These are phyloP conservation scores for Todiramphus saurophagus DNA, from an alignment of 2,113 vertebrate genomes.

Conservation along the genomic window DNA sequence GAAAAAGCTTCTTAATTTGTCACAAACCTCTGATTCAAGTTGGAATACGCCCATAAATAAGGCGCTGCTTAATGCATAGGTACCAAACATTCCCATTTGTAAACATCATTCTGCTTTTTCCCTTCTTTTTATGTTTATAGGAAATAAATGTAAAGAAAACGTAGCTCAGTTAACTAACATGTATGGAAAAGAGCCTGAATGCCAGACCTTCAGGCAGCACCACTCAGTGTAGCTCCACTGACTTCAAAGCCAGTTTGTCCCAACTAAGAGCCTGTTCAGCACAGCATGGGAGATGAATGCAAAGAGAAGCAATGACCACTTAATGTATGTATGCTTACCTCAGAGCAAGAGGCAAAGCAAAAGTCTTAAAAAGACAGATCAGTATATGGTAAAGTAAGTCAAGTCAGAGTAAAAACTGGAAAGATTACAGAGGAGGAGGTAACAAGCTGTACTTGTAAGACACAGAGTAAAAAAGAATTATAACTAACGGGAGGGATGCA, in stretches of 20 bases:
- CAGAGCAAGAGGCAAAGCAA: background rate
- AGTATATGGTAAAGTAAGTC: background rate
- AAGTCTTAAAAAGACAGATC: background rate
- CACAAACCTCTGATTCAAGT: background rate
- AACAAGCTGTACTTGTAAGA: background rate
- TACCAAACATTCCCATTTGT: background rate
- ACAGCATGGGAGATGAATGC: background rate
- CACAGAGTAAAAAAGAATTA: slow-evolving; percentile 1
- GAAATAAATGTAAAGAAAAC: background rate
- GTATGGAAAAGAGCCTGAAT: background rate
- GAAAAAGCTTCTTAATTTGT: background rate
- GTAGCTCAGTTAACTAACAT: background rate
- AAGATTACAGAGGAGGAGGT: slow-evolving; percentile 20
- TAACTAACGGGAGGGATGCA: background rate
- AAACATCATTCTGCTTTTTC: background rate
- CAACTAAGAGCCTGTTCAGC: background rate
- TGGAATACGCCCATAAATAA: background rate
- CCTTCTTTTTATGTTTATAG: background rate
- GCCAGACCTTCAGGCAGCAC: background rate
- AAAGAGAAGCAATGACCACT: background rate
- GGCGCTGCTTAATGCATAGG: background rate
- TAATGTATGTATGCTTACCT: background rate
- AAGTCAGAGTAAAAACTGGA: slow-evolving; percentile 1
- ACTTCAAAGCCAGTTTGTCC: background rate
- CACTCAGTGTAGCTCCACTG: background rate